phyloP scores from a whole-genome alignment of 23 tunicate genomes.

The Halocynthia aurantium region DNA sequence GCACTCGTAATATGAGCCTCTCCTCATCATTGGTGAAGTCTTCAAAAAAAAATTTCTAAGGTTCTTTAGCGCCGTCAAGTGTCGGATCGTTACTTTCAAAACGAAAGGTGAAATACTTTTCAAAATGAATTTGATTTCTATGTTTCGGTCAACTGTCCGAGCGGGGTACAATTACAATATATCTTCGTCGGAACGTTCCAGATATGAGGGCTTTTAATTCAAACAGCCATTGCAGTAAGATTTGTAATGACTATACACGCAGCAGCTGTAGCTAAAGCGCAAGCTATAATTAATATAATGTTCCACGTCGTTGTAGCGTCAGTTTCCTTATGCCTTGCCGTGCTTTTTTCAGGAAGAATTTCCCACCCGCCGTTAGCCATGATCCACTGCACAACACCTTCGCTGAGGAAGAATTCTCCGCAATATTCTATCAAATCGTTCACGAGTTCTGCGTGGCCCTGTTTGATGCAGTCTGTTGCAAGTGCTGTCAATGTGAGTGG shows the following conservation, averaged over 20 bases:
- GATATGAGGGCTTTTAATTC: background rate
- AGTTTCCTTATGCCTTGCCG: background rate
- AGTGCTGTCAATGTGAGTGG: conserved; percentile 22
- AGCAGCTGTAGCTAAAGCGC: conserved; percentile 6
- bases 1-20: no score
- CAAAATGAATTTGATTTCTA: no score
- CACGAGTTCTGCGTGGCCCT: conserved; percentile 80
- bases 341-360: conserved; percentile 9
- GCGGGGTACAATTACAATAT: no score
- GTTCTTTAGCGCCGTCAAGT: no score
- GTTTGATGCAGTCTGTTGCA: conserved; percentile 75
- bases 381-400: conserved; percentile 72
- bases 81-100: no score
- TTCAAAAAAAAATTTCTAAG: no score
- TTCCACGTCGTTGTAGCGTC: conserved; percentile 20
- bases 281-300: conserved; percentile 8
- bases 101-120: no score
- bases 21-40: no score
- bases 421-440: conserved; percentile 47
- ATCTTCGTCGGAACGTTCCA: no score
- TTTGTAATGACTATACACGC: conserved; percentile 16
- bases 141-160: no score
- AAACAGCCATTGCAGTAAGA: conserved; percentile 6
- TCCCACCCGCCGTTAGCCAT: conserved; percentile 64
- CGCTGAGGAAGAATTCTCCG: conserved; percentile 63